Percentiles rank a stretch among this genome's conserved stretches.
phyloP scores from a whole-genome alignment of 2,888 invertebrate genomes.

The Germaria angustata region DNA sequence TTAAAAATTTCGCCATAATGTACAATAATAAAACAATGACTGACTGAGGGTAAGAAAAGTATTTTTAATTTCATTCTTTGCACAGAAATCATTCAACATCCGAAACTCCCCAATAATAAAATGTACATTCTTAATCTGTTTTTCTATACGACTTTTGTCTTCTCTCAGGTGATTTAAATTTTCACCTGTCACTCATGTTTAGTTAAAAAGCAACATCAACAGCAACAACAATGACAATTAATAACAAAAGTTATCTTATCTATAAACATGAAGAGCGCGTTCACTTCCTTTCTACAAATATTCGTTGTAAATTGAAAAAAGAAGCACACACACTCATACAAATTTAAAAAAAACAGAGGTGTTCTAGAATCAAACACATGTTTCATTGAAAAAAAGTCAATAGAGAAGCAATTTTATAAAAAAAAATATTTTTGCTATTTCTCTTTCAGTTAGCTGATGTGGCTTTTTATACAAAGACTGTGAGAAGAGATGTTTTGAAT shows the following conservation, averaged over 20 bases:
- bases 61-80: not conserved
- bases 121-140: not conserved
- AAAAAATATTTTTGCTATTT: too few relatives aligned
- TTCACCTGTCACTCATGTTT: not conserved
- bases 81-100: not conserved
- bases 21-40: not conserved
- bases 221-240: not conserved
- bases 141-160: not conserved
- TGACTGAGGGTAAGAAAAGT: not conserved
- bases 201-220: not conserved
- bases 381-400: too few relatives aligned
- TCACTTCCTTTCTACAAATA: conserved; percentile 1
- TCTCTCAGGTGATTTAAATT: not conserved
- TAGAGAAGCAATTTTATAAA: too few relatives aligned
- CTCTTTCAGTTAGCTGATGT: too few relatives aligned
- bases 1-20: not conserved
- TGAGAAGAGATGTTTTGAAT: not conserved
- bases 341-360: too few relatives aligned
- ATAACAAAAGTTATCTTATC: not conserved
- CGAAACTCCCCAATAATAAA: not conserved
- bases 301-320: not conserved
- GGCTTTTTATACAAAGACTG: too few relatives aligned
- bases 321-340: too few relatives aligned
- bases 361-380: not conserved
- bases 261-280: not conserved